A percentile compares a stretch with the other conserved stretches of the same genome.
These are phyloP conservation scores for Cuculus canorus DNA, from an alignment of 2,797 vertebrate genomes.

Conservation along the genomic window DNA sequence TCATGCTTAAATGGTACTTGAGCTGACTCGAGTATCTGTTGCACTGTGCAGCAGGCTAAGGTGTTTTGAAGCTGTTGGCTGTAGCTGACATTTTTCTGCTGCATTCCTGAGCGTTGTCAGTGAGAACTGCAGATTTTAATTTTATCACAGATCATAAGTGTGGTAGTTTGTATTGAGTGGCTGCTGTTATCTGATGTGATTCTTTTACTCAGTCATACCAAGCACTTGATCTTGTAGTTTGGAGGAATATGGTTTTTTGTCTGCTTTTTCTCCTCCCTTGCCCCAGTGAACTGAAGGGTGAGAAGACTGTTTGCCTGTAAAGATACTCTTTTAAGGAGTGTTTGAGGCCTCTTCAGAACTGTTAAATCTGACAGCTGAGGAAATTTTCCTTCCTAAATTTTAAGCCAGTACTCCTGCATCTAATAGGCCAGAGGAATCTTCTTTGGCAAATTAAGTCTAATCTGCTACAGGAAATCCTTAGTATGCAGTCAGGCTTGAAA, in stretches of 20 bases:
- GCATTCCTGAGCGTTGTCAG: neutral
- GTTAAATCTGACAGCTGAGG: neutral
- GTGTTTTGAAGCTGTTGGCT: neutral
- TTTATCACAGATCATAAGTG: neutral
- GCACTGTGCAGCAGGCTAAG: neutral
- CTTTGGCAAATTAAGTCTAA: neutral
- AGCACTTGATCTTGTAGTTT: neutral
- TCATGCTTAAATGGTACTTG: neutral
- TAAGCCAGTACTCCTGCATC: neutral
- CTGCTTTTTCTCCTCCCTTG: neutral
- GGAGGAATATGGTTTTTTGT: neutral
- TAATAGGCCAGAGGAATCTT: neutral
- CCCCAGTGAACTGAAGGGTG: neutral
- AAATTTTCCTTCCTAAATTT: neutral
- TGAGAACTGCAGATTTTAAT: neutral
- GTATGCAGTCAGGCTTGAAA: neutral
- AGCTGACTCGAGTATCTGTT: neutral
- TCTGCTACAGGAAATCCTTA: neutral
- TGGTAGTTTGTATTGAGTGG: neutral
- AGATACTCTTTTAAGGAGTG: neutral
- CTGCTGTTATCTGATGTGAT: neutral
- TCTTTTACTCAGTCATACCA: neutral
- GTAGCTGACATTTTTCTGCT: neutral
- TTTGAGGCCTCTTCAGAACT: neutral
- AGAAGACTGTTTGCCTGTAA: neutral